Evolutionary conservation across 2,113 vertebrate genomes (phyloP).

Genomic region (Poeciliopsis occidentalis): DNA sequence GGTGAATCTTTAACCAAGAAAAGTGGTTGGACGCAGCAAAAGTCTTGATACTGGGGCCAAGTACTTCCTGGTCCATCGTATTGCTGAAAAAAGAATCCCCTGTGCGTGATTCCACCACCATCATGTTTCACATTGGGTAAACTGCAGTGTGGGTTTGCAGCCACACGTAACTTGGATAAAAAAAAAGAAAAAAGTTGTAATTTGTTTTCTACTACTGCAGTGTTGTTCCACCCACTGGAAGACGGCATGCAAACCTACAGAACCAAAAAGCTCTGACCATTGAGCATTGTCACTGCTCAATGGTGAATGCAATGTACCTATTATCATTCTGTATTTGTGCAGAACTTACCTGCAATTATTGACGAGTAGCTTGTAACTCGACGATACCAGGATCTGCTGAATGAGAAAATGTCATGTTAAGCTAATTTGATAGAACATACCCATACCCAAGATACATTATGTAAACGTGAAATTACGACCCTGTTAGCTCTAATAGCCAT

Average conservation of each 20-base stretch:
- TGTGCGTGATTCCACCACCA: too few relatives aligned
- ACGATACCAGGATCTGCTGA: not conserved
- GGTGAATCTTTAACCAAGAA: too few relatives aligned
- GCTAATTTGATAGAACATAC: not conserved
- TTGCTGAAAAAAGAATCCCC: too few relatives aligned
- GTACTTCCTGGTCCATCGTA: too few relatives aligned
- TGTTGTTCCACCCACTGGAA: not conserved
- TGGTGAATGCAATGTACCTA: not conserved
- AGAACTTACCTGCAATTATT: not conserved
- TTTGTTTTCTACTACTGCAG: not conserved
- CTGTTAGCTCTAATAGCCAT: constrained; percentile 16
- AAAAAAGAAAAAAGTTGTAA: too few relatives aligned
- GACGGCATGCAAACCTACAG: not conserved
- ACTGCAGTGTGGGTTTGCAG: too few relatives aligned
- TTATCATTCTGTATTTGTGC: not conserved
- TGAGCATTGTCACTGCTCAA: not conserved
- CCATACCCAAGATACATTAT: not conserved
- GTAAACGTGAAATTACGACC: not conserved
- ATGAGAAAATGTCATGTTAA: not conserved
- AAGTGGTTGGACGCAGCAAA: too few relatives aligned
- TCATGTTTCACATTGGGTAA: too few relatives aligned
- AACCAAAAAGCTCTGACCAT: not conserved
- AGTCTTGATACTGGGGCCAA: too few relatives aligned
- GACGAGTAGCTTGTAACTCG: not conserved
- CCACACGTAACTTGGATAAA: too few relatives aligned